Base-by-base conservation (phyloP, 2,113 vertebrate genomes). In the Trogon surrucura region DNA sequence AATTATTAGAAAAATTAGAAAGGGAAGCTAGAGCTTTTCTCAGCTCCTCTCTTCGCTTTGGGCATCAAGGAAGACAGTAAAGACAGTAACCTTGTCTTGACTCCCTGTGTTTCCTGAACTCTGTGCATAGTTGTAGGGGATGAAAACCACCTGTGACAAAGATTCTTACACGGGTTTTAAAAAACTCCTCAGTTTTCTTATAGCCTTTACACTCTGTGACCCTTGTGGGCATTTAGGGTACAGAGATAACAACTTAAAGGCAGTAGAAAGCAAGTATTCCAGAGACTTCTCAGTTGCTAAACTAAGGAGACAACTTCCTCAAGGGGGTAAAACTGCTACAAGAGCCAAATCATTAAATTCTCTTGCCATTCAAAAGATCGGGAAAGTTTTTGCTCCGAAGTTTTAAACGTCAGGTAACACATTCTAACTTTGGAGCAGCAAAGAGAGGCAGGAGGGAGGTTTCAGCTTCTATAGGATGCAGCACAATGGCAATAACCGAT, bases 291-390 rank as follows among this genome's bases (percentile, higher is more conserved):
- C 20, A 44, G 38, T 3, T 38, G 26, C 29, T 41, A 30, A 73
- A 64, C 7, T 36, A 60, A 13, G 19, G 54, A 75, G 29, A 85
- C 26, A 16, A 45, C 9, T 85, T 69, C 58, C 41, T 11, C 74
- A 73, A 83, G 32, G 61, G 32, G 5, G n/a, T 5, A 2, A 0
- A 67, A 23, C 4, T 6, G 2, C 11, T 16, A 5, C 4, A 54
- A 45, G 22, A 60, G 3, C 12, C 13, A 60, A 29, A 56, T 38
- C 2, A 11, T 26, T 47, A 75, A 47, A 75, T 83, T 48, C 3
- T 64, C 48, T 60, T 51, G 51, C 69, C 56, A 83, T 72, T 53
- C 22, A 32, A n/a, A 67, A 85, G 26, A 83, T 2, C 77, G 41
- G 16, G 16, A 17, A 75, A 21, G 21, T 3, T 85, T 90, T 80